Evolutionary conservation across 2,797 vertebrate genomes (phyloP), one percentile per base, ranked within the genome.

Genomic region (Sarcoramphus papa): DNA sequence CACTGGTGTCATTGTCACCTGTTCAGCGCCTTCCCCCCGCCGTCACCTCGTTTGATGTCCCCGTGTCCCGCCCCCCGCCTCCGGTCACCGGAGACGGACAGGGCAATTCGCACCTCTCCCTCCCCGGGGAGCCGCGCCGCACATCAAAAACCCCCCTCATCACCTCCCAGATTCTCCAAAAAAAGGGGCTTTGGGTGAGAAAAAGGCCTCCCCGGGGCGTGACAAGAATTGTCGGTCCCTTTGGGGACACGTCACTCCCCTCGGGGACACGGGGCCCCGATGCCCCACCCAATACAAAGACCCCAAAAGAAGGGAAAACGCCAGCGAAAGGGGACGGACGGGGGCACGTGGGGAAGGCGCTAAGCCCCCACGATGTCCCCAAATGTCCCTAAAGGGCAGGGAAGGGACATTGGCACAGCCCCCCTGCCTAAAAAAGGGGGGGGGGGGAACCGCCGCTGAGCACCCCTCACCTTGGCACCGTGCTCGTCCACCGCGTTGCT

Each of bases 401-500:
- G 23, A 57, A 31, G 41, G 40, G 40, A n/a, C 53, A 9, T 23
- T 1, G 3, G 20, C 1, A 1, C 35, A 31, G 48, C n/a, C 35
- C 16, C 22, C 8, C 14, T 21, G 14, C 35, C 47, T 22, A 21
- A 40, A 53, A 31, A 30, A 17, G 14, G 2, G 45, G 8, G 33
- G 6, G n/a, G 15, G 22, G 25, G 17, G 16, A 13, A 9, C 33
- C 1, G 6, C 12, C 6, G 6, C 35, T 3, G 68, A 30, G 47
- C 19, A 6, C 14, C 30, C 67, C 77, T 81, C 86, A 88, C 99
- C 98, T 97, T 96, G 80, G 98, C 98, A 91, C 99, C 99, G 41
- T 98, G 98, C 85, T 99, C 99, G 62, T 99, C 99, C 94, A 98
- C 97, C 1, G 99, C 98, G 93, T 98, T 99, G 95, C 98, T 98